Percentiles rank a stretch among this genome's conserved stretches.
phyloP scores from a whole-genome alignment of 2,888 invertebrate genomes.

The Augochlorella aurata region DNA sequence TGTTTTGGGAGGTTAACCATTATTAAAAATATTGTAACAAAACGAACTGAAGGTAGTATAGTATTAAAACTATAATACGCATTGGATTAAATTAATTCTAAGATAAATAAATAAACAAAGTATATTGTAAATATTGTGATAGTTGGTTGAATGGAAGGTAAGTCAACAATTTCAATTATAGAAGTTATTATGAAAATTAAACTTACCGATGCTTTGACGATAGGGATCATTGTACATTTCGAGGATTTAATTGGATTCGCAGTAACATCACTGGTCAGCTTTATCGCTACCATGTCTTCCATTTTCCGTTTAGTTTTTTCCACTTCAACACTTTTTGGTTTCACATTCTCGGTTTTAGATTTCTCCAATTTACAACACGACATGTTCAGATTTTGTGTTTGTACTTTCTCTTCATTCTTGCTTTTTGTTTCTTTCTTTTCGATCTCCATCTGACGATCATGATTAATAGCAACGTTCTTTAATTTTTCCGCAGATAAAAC shows the following conservation, averaged over 20 bases:
- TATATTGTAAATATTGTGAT: no score
- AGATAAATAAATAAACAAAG: no score
- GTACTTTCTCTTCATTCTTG: not conserved
- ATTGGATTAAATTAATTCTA: no score
- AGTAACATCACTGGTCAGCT: not conserved
- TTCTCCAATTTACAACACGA: not conserved
- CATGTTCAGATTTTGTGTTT: not conserved
- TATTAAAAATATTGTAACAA: no score
- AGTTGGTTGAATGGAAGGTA: not conserved
- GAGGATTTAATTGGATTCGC: constrained; percentile 9
- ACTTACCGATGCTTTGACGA: constrained; percentile 40
- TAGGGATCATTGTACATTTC: constrained; percentile 30
- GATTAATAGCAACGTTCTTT: not conserved
- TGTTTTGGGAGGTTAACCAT: no score
- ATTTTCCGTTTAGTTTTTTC: not conserved
- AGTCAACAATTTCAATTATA: not conserved
- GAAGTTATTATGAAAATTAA: not conserved
- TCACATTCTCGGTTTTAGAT: not conserved
- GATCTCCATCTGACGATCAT: constrained; percentile 6
- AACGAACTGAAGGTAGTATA: no score
- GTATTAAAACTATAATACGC: no score
- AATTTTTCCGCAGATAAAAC: not conserved
- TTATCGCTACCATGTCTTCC: not conserved
- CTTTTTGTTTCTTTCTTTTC: constrained; percentile 2
- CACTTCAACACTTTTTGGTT: constrained; percentile 14